A percentile compares a stretch with the other conserved stretches of the same genome.
These are phyloP conservation scores for Lagorchestes hirsutus DNA, from an alignment of 2,797 vertebrate species.

Conservation along the genomic window DNA sequence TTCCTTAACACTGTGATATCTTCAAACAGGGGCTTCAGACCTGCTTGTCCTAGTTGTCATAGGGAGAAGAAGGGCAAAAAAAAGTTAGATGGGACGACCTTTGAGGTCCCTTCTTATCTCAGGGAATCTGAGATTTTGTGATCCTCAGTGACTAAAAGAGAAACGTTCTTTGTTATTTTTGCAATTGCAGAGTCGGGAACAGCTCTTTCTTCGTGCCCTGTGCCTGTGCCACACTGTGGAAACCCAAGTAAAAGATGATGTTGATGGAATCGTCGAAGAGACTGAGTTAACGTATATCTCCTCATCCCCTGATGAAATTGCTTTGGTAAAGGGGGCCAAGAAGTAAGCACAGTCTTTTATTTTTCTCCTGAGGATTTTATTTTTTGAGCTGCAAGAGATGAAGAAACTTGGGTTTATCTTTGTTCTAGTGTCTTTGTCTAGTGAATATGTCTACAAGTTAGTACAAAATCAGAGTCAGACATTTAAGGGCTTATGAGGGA, in stretches of 20 bases:
- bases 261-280: constrained; percentile 80
- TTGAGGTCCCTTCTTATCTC: not conserved
- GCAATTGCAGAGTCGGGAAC: constrained; percentile 90
- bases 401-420: constrained; percentile 20
- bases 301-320: constrained; percentile 97
- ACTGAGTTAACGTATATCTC: constrained; percentile 90
- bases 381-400: constrained; percentile 16
- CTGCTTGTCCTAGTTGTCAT: not conserved
- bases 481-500: constrained; percentile 27
- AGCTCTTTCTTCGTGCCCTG: constrained; percentile 95
- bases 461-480: constrained; percentile 29
- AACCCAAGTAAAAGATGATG: constrained; percentile 90
- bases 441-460: constrained; percentile 23
- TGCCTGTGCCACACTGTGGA: constrained; percentile 98
- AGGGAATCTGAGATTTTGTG: not conserved
- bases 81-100: not conserved
- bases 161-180: constrained; percentile 44
- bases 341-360: constrained; percentile 86
- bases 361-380: constrained; percentile 19
- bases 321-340: constrained; percentile 96
- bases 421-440: constrained; percentile 41
- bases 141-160: constrained; percentile 37
- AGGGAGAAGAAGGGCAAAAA: not conserved
- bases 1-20: not conserved
- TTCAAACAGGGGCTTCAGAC: not conserved